These are phyloP conservation scores for Hoplias malabaricus DNA, from an alignment of 2,113 vertebrate genomes.

Conservation along the genomic window DNA sequence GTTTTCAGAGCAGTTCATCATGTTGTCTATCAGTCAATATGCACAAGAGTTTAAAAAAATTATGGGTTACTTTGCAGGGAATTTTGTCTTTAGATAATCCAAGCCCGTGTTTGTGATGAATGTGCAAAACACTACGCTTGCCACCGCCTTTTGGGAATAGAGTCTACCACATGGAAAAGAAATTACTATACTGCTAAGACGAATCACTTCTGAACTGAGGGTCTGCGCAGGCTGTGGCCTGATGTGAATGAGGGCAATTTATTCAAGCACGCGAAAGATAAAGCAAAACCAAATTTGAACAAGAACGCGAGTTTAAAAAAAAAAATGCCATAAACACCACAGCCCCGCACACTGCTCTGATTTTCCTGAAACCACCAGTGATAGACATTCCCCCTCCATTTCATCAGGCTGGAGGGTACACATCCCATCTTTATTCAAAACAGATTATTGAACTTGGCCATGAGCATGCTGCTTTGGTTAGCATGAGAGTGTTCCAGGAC, in stretches of 20 bases:
- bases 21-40: conserved; percentile 20
- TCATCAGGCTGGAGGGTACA: conserved; percentile 46
- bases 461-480: conserved; percentile 49
- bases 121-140: conserved; percentile 17
- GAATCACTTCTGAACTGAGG: conserved; percentile 34
- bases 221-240: conserved; percentile 24
- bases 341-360: conserved; percentile 22
- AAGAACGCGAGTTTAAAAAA: conserved; percentile 28
- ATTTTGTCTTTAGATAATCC: neutral
- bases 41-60: neutral
- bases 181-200: conserved; percentile 38
- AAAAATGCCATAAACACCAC: conserved; percentile 37
- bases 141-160: conserved; percentile 1
- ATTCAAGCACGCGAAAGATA: conserved; percentile 43
- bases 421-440: conserved; percentile 55
- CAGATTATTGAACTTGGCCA: conserved; percentile 58
- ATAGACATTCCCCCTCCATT: conserved; percentile 37
- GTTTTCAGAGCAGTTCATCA: conserved; percentile 34
- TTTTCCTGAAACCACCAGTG: conserved; percentile 35
- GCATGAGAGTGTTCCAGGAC: conserved; percentile 43
- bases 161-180: conserved; percentile 32
- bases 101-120: conserved; percentile 1
- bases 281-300: conserved; percentile 40
- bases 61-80: neutral
- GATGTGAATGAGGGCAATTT: conserved; percentile 47